Evolutionary conservation across 2,888 invertebrate species (phyloP), one percentile per base, ranked within the genome.

Genomic region (Papilio protenor): DNA sequence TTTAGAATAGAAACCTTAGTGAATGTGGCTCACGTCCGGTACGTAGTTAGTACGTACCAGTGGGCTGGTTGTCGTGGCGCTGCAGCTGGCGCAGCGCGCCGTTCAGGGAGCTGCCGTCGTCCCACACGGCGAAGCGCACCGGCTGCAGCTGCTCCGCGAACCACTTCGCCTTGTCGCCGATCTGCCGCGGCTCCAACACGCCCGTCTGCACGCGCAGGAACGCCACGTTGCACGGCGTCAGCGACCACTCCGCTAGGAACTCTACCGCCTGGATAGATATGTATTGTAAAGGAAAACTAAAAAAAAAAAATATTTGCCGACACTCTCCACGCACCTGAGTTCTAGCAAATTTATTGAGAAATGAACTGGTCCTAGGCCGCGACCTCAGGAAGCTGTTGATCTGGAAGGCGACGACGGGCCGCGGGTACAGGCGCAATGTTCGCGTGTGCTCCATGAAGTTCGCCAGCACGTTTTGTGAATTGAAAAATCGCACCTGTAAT

Each of bases 131-230:
- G 90, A 99, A 99, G 77, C 97, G 96, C 70, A 99, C 97, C 0
- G 98, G 97, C 83, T 98, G 98, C 81, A 99, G 94, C 16, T 96
- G 95, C 82, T 98, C 97, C 5, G 98, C 97, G 90, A 97, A 99
- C 99, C 99, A 99, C 90, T 99, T 99, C 27, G 98, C 96, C 91
- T 99, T 99, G 92, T 99, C 99, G 45, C 99, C 99, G 78, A 99
- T 97, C 89, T 98, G 97, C 23, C 97, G 96, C 0, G 99, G 99
- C 92, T 99, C 99, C 87, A 98, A 97, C 21, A 99, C 96, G 47
- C 99, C 99, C 0, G 99, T 99, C 87, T 99, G 99, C 0, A 99
- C 98, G 10, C 99, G 96, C 69, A 99, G 96, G 89, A 99, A 99
- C 5, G 99, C 99, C 79, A 99, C 99, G 93, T 99, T 99, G 85